A percentile compares a stretch with the other conserved stretches of the same genome.
These are phyloP conservation scores for Leucophenga varia DNA, from an alignment of 1,140 invertebrate genomes.

Conservation along the genomic window DNA sequence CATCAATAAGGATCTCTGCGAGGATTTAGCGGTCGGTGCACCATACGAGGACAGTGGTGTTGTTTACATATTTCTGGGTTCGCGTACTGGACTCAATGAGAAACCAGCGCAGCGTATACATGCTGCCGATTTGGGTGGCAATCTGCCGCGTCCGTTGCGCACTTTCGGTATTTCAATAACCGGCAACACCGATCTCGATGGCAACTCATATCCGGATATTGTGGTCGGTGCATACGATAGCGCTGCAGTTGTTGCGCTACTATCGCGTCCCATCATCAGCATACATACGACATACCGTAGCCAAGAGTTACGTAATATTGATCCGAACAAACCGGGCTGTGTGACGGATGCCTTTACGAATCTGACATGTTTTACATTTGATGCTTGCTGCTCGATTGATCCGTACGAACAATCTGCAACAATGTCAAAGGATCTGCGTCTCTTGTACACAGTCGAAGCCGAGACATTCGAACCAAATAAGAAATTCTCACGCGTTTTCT, in stretches of 20 bases:
- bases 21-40: constrained; percentile 88
- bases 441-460: constrained; percentile 80
- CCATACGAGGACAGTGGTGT: constrained; percentile 84
- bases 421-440: constrained; percentile 59
- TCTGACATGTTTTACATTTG: constrained; percentile 84
- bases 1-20: constrained; percentile 86
- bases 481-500: constrained; percentile 81
- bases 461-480: constrained; percentile 76
- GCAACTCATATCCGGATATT: constrained; percentile 90
- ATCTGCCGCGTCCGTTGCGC: constrained; percentile 58
- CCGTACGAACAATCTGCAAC: constrained; percentile 62
- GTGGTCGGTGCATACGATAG: constrained; percentile 78
- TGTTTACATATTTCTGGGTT: constrained; percentile 86
- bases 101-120: constrained; percentile 70
- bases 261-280: constrained; percentile 83
- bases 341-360: constrained; percentile 64
- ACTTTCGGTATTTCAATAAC: constrained; percentile 90
- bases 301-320: constrained; percentile 71
- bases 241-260: constrained; percentile 62
- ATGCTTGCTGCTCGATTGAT: constrained; percentile 81
- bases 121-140: constrained; percentile 48
- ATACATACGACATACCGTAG: constrained; percentile 68
- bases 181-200: constrained; percentile 86
- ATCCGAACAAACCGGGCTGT: constrained; percentile 76
- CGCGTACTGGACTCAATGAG: constrained; percentile 69